A percentile compares a stretch with the other conserved stretches of the same genome.
Conservation (phyloP, 1,140 invertebrate genomes). For the Sipha flava region DNA sequence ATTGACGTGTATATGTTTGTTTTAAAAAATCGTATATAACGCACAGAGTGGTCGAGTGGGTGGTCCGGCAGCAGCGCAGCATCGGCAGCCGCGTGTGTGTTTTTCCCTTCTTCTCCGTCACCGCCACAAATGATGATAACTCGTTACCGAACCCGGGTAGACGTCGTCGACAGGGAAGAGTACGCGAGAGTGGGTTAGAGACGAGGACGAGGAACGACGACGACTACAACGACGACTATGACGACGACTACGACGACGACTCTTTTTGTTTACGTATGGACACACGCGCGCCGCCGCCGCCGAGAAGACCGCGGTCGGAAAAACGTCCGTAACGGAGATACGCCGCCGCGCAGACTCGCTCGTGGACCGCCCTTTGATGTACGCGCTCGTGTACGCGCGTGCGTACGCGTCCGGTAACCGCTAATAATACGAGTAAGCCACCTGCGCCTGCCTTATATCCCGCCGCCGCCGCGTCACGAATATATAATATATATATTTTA, state of each 20-base stretch:
- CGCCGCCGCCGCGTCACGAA: conserved; percentile 3
- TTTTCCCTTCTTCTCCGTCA: background rate
- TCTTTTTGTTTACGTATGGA: too few relatives aligned
- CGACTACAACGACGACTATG: too few relatives aligned
- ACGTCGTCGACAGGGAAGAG: background rate
- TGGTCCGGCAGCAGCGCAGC: background rate
- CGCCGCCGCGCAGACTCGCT: background rate
- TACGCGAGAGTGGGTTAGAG: too few relatives aligned
- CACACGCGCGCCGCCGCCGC: too few relatives aligned
- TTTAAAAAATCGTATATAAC: conserved; percentile 24
- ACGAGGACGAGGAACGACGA: too few relatives aligned
- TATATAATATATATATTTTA: background rate
- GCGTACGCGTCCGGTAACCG: conserved; percentile 7
- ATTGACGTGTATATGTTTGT: conserved; percentile 30
- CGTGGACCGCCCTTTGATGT: conserved; percentile 25
- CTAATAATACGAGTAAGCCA: conserved; percentile 18
- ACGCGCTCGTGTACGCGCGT: background rate
- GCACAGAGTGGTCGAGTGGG: conserved; percentile 4
- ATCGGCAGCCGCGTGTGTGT: background rate
- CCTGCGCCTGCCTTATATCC: background rate
- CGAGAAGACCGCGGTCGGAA: too few relatives aligned
- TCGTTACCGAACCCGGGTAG: background rate
- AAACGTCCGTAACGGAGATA: background rate
- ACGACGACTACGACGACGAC: too few relatives aligned
- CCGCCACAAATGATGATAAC: background rate